Evolutionary conservation across 2,888 invertebrate species (phyloP), one percentile per base, ranked within the genome.

Genomic region (Agrenia bidenticulata): DNA sequence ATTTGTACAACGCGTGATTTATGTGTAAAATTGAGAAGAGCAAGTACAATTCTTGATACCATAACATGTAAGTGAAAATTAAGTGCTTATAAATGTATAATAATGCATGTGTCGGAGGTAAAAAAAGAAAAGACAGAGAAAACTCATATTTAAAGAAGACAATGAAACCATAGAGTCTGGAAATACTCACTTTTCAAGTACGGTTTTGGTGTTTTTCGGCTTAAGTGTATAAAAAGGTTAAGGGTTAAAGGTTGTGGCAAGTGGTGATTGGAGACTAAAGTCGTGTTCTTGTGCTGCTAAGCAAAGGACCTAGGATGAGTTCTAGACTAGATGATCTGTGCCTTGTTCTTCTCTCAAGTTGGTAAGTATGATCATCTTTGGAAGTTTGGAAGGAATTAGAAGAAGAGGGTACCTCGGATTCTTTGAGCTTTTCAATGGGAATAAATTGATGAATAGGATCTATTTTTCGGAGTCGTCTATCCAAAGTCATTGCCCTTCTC

Each of bases 261-360:
- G 39, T 39, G 15, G 39, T 39, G 9, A 39, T 39, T 39, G 24
- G 53, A 60, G 39, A 61, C 41, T 57, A 72, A 24, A 72, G 66
- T 39, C 72, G 61, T 37, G 72, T 72, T 59, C 72, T 59, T 42
- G 74, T 72, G 53, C 73, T 74, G 50, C 70, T 70, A 27, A 72
- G 45, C 45, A 74, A 54, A 42, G 74, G 74, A 51, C 68, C 66
- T 45, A 74, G 66, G 51, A 74, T 74, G 70, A 74, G 64, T 67
- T 74, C 74, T 49, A 74, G 66, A 70, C 74, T 74, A 65, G 74
- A 74, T 24, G 74, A 74, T 49, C 74, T 61, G 54, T 65, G 63
- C 45, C 66, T 63, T 11, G 61, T 26, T 26, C 67, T 63, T 64
- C 65, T 63, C 45, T 42, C 37, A 24, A 63, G 65, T 41, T 51